A percentile compares a stretch with the other conserved stretches of the same genome.
These are phyloP conservation scores for Nomia melanderi DNA, from an alignment of 1,140 invertebrate species.

Conservation along the genomic window DNA sequence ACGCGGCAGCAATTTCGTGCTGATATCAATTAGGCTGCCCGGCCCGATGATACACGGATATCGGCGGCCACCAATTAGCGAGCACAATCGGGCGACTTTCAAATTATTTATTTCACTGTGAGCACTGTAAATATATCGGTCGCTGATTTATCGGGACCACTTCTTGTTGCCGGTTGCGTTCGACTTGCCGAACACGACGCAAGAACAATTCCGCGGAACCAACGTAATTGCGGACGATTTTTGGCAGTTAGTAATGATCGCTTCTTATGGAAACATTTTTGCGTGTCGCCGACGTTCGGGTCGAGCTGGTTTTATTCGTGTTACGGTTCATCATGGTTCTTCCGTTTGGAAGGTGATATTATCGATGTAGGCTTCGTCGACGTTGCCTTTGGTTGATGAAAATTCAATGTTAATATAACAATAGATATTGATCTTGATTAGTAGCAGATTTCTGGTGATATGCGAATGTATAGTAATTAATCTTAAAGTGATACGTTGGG, in stretches of 20 bases:
- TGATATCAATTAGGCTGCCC: constrained; percentile 21
- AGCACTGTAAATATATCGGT: not conserved
- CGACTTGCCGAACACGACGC: not conserved
- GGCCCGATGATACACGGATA: not conserved
- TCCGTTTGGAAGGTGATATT: no score
- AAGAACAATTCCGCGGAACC: not conserved
- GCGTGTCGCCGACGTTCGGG: no score
- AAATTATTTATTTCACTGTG: not conserved
- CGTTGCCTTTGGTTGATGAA: no score
- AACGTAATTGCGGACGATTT: not conserved
- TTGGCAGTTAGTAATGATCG: not conserved
- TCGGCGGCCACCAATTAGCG: constrained; percentile 6
- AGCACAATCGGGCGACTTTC: not conserved
- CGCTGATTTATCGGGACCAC: not conserved
- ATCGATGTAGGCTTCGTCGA: no score
- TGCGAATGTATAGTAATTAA: no score
- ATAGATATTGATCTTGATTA: no score
- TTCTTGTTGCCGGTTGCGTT: not conserved
- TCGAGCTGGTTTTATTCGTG: not conserved
- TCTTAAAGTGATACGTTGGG: no score
- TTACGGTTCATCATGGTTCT: not conserved
- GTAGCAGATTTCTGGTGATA: no score
- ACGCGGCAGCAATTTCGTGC: constrained; percentile 8
- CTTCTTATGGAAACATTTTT: no score
- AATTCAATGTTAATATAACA: no score